A percentile compares a stretch with the other conserved stretches of the same genome.
These are phyloP conservation scores for Rosalia funebris DNA, from an alignment of 2,888 invertebrate species.

Conservation along the genomic window DNA sequence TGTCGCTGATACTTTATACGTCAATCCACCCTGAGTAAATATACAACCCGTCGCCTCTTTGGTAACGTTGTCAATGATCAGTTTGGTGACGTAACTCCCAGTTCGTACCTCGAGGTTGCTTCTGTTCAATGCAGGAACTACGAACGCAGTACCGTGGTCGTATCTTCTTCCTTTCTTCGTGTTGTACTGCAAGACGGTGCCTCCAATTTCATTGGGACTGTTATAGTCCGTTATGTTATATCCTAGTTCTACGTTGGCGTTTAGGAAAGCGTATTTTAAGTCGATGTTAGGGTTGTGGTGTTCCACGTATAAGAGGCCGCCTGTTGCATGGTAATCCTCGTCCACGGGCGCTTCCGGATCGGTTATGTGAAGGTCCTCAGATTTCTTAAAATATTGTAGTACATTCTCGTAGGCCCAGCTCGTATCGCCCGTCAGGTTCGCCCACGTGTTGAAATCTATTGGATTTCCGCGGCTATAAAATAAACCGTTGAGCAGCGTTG, in stretches of 20 bases:
- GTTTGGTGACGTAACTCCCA: conserved; percentile 52
- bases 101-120: conserved; percentile 75
- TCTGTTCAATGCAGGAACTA: conserved; percentile 70
- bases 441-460: conserved; percentile 65
- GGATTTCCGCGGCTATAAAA: conserved; percentile 64
- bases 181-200: neutral
- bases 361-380: conserved; percentile 30
- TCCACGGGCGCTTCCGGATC: conserved; percentile 26
- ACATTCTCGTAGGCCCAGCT: conserved; percentile 69
- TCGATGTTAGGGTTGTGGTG: neutral
- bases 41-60: conserved; percentile 70
- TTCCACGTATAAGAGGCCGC: neutral
- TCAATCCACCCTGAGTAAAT: conserved; percentile 65
- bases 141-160: conserved; percentile 73
- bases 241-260: neutral
- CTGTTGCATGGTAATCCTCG: neutral
- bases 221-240: neutral
- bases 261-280: neutral
- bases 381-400: conserved; percentile 61
- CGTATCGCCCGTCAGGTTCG: conserved; percentile 46
- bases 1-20: conserved; percentile 63
- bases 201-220: neutral
- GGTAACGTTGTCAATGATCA: conserved; percentile 20
- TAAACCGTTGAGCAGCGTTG: conserved; percentile 65
- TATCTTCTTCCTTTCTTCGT: conserved; percentile 70